These are phyloP conservation scores for Rhinophrynus dorsalis DNA, from an alignment of 2,797 vertebrate species.

Conservation along the genomic window DNA sequence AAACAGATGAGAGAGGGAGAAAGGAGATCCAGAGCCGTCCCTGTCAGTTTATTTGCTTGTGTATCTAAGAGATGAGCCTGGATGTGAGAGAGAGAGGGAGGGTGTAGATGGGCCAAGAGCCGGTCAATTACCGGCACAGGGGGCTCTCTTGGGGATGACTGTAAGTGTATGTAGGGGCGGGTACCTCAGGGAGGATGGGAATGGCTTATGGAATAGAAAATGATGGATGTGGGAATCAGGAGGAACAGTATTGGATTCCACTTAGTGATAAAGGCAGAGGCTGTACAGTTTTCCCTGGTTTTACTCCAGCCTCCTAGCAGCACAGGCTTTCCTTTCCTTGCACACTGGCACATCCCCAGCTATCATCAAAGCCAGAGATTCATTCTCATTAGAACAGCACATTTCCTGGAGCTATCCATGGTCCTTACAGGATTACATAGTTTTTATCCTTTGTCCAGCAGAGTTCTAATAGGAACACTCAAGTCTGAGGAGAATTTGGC, in stretches of 20 bases:
- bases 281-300: conserved; percentile 31
- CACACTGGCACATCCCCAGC: conserved; percentile 12
- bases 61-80: conserved; percentile 26
- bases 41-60: conserved; percentile 29
- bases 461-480: background rate
- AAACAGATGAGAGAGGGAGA: background rate
- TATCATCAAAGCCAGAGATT: background rate
- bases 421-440: conserved; percentile 23
- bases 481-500: too few species aligned
- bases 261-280: conserved; percentile 27
- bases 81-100: conserved; percentile 15
- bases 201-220: conserved; percentile 34
- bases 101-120: conserved; percentile 33
- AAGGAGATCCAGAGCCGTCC: conserved; percentile 8
- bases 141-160: conserved; percentile 47
- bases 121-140: conserved; percentile 48
- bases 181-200: conserved; percentile 40
- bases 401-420: conserved; percentile 33
- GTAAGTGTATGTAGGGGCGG: conserved; percentile 35
- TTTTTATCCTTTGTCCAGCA: too few species aligned
- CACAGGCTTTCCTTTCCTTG: background rate
- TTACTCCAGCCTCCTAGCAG: conserved; percentile 15
- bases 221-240: conserved; percentile 32
- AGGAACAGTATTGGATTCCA: conserved; percentile 32
- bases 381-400: background rate